Conservation (phyloP, 2,888 invertebrate species). For the Temnothorax unifasciatus region DNA sequence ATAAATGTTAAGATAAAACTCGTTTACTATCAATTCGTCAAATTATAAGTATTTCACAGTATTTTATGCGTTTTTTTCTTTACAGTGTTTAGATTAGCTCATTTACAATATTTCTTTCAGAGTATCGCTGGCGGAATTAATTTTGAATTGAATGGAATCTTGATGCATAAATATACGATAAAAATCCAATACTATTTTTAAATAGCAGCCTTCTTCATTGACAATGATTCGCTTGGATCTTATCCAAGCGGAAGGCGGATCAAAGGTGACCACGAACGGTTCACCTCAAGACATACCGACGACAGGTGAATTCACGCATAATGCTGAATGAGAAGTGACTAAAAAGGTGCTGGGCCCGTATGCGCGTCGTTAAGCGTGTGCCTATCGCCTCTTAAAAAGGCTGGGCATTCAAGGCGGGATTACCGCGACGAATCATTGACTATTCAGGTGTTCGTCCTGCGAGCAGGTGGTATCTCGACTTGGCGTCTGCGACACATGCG, state of each 20-base stretch:
- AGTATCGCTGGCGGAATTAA: background rate
- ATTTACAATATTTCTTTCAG: background rate
- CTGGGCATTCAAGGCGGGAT: constrained; percentile 74
- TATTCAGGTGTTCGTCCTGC: constrained; percentile 74
- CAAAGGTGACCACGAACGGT: constrained; percentile 29
- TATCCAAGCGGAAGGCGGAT: constrained; percentile 32
- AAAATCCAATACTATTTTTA: constrained; percentile 3
- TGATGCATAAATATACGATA: constrained; percentile 24
- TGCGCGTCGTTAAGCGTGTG: constrained; percentile 55
- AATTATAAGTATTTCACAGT: background rate
- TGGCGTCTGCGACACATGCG: constrained; percentile 42
- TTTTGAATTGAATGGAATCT: constrained; percentile 18
- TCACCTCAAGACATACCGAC: constrained; percentile 45
- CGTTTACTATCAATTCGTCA: background rate
- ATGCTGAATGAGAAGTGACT: constrained; percentile 43
- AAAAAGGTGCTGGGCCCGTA: constrained; percentile 54
- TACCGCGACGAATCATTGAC: constrained; percentile 79
- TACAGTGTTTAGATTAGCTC: background rate
- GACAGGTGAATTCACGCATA: constrained; percentile 67
- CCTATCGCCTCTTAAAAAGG: constrained; percentile 66
- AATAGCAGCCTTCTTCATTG: constrained; percentile 33
- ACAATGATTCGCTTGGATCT: background rate
- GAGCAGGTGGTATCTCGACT: constrained; percentile 65
- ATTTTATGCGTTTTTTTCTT: background rate
- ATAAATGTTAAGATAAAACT: constrained; percentile 12